Evolutionary conservation across 2,797 vertebrate species (phyloP), one percentile per base, ranked within the genome.

Genomic region (Lacerta bilineata): DNA sequence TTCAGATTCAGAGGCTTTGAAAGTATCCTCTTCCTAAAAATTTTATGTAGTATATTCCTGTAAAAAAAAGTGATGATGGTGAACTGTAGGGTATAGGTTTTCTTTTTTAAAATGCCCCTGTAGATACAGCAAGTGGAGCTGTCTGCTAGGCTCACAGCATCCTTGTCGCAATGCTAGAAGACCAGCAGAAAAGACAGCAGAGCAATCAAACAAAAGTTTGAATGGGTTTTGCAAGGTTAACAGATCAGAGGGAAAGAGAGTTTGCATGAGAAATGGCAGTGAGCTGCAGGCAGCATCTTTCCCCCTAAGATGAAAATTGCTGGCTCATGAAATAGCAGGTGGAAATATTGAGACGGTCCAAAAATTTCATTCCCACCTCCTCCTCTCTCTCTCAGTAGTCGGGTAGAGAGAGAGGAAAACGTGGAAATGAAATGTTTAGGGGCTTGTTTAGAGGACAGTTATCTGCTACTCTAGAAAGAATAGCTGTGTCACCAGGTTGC

Each of bases 131-230:
- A 84, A 89, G 7, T 81, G 36, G 33, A 41, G 15, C n/a, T 84
- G 43, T 8, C 11, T 55, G 9, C 27, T 41, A n/a, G 46, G 59
- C 36, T 68, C 78, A 71, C 0, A 0, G 33, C 15, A 25, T 87
- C 55, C 55, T 83, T 25, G 46, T 1, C 4, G 3, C 0, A 0
- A n/a, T 72, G 29, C n/a, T n/a, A 71, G 55, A 79, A 88, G 0
- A 0, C 76, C 23, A 87, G 79, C 5, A 3, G 25, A 0, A 0
- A 8, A 55, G 11, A 55, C 72, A 72, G 1, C 0, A 0, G 4
- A 43, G 2, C 25, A 79, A 33, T 6, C 29, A 64, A 10, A 1
- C 1, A 25, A 39, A 55, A 59, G 3, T 27, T 50, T 74, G 7
- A 18, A 7, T 29, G 43, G 6, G 1, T 29, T 88, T 71, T 69